Evolutionary conservation across 1,140 invertebrate genomes (phyloP), one percentile per base, ranked within the genome.

Genomic region (Ephestia elutella): DNA sequence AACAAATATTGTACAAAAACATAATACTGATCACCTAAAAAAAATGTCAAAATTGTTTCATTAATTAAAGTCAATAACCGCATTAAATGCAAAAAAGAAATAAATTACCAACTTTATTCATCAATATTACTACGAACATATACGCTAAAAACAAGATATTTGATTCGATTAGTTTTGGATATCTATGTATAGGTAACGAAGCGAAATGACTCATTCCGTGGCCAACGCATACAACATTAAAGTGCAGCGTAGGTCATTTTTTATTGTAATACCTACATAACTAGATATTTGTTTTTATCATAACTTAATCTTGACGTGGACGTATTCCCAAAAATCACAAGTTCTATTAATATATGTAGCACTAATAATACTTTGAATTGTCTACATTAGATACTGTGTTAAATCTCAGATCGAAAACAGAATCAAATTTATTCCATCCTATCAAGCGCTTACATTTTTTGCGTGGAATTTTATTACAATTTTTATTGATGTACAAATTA

Each of bases 201-300:
- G 13, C 13, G 15, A 44, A 44, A 44, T 44, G 38, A 44, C 38
- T 44, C 38, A 44, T 10, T 32, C 8, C 30, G 30, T 32, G 30
- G 30, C 13, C 5, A 44, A 44, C 38, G 38, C 38, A 44, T 17
- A 44, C 15, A n/a, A 44, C 10, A 10, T 15, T 7, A 1, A 44
- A 44, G 38, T 44, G n/a, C 38, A 44, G 38, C 10, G 38, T 44
- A 44, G 38, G 38, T 44, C 38, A 44, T 44, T 44, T 44, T 44
- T 44, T 44, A 44, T 44, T 15, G 1, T 15, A 44, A 44, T 15
- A 11, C 32, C n/a, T n/a, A 38, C 13, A 3, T 44, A 44, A 32
- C 1, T 10, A 44, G 38, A 44, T 17, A 13, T 2, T 17, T 44
- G 30, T 44, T 44, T 44, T 44, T 44, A 44, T 44, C 15, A 5